phyloP scores from a whole-genome alignment of 2,113 vertebrate species.

The Phasianus colchicus region DNA sequence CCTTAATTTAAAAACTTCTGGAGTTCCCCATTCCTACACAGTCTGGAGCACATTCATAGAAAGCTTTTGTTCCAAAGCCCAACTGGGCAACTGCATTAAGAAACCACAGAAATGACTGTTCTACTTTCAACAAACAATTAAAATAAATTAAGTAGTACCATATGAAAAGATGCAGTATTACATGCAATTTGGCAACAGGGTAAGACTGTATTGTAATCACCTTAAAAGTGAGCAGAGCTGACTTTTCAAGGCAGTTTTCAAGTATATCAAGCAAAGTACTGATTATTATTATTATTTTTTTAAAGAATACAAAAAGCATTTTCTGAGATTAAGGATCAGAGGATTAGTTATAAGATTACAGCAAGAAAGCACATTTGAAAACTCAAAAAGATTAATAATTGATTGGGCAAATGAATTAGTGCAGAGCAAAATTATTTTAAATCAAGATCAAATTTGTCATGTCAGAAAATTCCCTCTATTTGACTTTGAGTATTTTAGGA shows the following conservation, averaged over 20 bases:
- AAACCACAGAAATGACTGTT: not conserved
- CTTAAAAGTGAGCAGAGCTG: slow-evolving; percentile 69
- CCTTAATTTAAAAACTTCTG: not conserved
- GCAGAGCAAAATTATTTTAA: slow-evolving; percentile 75
- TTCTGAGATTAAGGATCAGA: slow-evolving; percentile 78
- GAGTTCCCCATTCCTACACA: not conserved
- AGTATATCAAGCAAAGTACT: slow-evolving; percentile 66
- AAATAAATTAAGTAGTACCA: not conserved
- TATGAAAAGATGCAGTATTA: not conserved
- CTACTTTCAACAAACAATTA: not conserved
- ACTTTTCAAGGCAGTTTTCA: slow-evolving; percentile 45
- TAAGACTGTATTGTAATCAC: slow-evolving; percentile 19
- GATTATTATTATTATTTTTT: not conserved
- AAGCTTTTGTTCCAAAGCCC: not conserved
- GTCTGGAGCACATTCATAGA: not conserved
- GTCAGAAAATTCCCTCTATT: slow-evolving; percentile 22
- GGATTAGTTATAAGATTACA: slow-evolving; percentile 98
- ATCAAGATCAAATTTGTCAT: slow-evolving; percentile 72
- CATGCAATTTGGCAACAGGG: slow-evolving; percentile 15
- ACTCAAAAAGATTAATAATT: slow-evolving; percentile 79
- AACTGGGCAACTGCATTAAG: not conserved
- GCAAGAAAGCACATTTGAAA: slow-evolving; percentile 90
- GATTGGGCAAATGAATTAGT: slow-evolving; percentile 86
- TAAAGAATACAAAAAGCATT: slow-evolving; percentile 62
- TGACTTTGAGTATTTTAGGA: slow-evolving; percentile 59